Conservation (phyloP, 1,140 invertebrate species). For the Nautilus pompilius region DNA sequence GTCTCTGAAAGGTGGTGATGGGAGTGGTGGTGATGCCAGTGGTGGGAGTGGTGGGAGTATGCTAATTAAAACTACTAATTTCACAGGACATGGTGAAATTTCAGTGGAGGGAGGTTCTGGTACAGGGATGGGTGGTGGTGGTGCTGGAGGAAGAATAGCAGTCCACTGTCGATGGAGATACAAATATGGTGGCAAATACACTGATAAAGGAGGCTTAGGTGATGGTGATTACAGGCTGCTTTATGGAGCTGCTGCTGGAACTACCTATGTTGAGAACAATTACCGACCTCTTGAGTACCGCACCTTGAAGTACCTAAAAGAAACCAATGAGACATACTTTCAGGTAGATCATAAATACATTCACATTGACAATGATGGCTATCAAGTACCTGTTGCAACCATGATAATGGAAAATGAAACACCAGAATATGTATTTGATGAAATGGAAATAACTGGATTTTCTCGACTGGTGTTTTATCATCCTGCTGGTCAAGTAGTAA, state of each 20-base stretch:
- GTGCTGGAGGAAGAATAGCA: conserved; percentile 32
- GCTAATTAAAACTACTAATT: conserved; percentile 34
- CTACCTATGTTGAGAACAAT: conserved; percentile 39
- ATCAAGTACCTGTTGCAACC: conserved; percentile 26
- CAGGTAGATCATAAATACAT: conserved; percentile 38
- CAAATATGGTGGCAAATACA: conserved; percentile 33
- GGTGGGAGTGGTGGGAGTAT: conserved; percentile 40
- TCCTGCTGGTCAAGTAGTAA: conserved; percentile 16
- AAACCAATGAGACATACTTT: conserved; percentile 31
- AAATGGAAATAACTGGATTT: conserved; percentile 32
- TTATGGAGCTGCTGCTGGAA: conserved; percentile 35
- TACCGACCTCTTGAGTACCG: conserved; percentile 36
- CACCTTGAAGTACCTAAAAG: conserved; percentile 33
- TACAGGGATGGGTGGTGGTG: conserved; percentile 25
- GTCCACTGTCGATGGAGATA: conserved; percentile 39
- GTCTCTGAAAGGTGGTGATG: conserved; percentile 27
- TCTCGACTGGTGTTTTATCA: conserved; percentile 33
- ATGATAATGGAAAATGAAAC: conserved; percentile 35
- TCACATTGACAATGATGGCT: conserved; percentile 35
- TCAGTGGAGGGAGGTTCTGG: conserved; percentile 24
- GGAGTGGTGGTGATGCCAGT: conserved; percentile 24
- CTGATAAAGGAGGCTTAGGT: conserved; percentile 31
- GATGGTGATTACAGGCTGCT: conserved; percentile 8
- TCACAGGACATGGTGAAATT: conserved; percentile 40
- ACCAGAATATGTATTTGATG: conserved; percentile 32